Evolutionary conservation across 2,797 vertebrate genomes (phyloP).

Genomic region (Alfaro cultratus): DNA sequence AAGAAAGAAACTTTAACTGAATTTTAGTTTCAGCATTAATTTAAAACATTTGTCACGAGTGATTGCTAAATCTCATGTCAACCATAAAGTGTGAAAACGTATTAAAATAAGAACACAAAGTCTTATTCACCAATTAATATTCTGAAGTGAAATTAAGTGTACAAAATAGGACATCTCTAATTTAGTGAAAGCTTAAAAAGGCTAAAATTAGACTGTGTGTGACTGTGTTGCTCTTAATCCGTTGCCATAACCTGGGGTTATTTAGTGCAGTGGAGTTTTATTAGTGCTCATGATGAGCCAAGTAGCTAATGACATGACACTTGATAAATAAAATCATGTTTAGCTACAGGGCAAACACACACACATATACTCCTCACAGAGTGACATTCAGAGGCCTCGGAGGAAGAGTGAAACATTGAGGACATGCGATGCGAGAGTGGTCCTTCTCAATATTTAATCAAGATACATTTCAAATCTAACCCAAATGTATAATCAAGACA

Average conservation of each 20-base stretch:
- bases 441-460: slow-evolving; percentile 80
- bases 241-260: slow-evolving; percentile 20
- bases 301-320: slow-evolving; percentile 41
- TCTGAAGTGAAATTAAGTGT: background rate
- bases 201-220: slow-evolving; percentile 3
- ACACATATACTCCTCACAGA: slow-evolving; percentile 31
- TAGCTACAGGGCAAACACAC: slow-evolving; percentile 19
- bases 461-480: slow-evolving; percentile 76
- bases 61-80: background rate
- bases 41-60: background rate
- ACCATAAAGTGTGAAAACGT: background rate
- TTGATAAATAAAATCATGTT: slow-evolving; percentile 56
- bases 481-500: slow-evolving; percentile 76
- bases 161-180: slow-evolving; percentile 7
- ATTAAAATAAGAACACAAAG: background rate
- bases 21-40: background rate
- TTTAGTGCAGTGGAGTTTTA: slow-evolving; percentile 28
- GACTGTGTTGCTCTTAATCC: slow-evolving; percentile 2
- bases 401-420: slow-evolving; percentile 77
- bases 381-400: slow-evolving; percentile 62
- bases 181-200: slow-evolving; percentile 16
- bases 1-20: background rate
- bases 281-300: slow-evolving; percentile 36
- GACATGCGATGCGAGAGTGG: slow-evolving; percentile 70
- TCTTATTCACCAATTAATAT: background rate